Base-by-base conservation (phyloP, 2,797 vertebrate species). In the Neosalanx taihuensis region DNA sequence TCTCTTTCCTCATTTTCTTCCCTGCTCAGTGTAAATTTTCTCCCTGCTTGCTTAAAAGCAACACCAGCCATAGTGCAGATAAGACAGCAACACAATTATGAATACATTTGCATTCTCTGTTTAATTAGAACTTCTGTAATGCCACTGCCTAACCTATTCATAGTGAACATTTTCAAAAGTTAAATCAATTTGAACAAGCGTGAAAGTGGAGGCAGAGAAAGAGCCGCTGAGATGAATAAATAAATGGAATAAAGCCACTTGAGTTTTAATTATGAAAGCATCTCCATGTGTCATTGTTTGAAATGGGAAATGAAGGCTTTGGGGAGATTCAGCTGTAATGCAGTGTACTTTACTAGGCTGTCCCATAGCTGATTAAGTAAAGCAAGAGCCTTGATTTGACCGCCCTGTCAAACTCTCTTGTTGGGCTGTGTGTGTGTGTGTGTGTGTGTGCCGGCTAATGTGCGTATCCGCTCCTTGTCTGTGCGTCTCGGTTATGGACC, bases 91-190 rank as follows among this genome's bases (percentile, higher is more conserved):
- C 15, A 20, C 63, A 68, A 91, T 92, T 90, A 90, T 89, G 84
- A 90, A 91, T 89, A 89, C 86, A 90, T 92, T 90, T 91, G 85
- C 87, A 88, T 91, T 88, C 80, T 81, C 74, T 79, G 90, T 92
- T 92, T 92, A 92, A 93, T 93, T 89, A 90, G 86, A 86, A 85
- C 81, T 83, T 90, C 85, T 87, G 84, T 88, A 90, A 92, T 90
- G 89, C 85, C 70, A 7, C 75, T 68, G 70, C 83, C 88, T 79
- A 91, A 89, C 87, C 85, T 89, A 86, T 90, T 91, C 88, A 83
- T 84, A 79, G 77, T 79, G 85, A 90, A 90, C 89, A 89, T 86
- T 90, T 91, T 90, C 83, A 85, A 53, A 91, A 90, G 82, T 91
- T 81, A 86, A 92, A 91, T 91, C 84, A 89, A 90, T 89, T 90